Evolutionary conservation across 2,113 vertebrate genomes (phyloP).

Genomic region (Chauna torquata): DNA sequence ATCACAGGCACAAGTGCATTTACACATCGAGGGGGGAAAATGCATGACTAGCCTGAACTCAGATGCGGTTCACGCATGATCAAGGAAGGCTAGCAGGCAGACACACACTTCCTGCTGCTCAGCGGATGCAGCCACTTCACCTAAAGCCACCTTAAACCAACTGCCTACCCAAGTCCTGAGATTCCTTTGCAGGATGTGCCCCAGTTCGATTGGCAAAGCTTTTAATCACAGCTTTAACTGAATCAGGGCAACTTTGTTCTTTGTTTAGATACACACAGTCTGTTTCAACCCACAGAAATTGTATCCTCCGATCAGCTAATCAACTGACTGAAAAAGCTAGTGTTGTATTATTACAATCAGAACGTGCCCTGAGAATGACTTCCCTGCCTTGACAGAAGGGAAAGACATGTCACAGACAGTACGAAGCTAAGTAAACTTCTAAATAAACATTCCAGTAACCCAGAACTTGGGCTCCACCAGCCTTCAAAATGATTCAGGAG

Average conservation of each 20-base stretch:
- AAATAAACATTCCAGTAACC: background rate
- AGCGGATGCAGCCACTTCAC: background rate
- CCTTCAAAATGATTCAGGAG: background rate
- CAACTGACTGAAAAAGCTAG: background rate
- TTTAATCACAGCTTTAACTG: background rate
- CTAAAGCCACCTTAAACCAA: background rate
- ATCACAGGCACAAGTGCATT: fast-evolving
- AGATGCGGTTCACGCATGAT: background rate
- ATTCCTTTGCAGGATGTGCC: background rate
- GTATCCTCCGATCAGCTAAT: background rate
- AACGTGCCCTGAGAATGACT: background rate
- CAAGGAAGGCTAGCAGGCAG: background rate
- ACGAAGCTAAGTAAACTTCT: background rate
- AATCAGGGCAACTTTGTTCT: background rate
- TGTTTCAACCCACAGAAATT: background rate
- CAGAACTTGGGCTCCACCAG: background rate
- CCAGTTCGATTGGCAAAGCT: background rate
- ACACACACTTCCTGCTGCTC: background rate
- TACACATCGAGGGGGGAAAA: background rate
- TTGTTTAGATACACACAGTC: background rate
- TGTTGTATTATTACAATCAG: background rate
- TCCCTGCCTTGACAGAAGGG: background rate
- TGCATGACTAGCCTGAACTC: fast-evolving
- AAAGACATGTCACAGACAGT: background rate
- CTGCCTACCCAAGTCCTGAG: background rate